Percentiles rank a stretch among this genome's conserved stretches.
Conservation (phyloP, 92 coral and sea anemone genomes). For the Porites evermanni region DNA sequence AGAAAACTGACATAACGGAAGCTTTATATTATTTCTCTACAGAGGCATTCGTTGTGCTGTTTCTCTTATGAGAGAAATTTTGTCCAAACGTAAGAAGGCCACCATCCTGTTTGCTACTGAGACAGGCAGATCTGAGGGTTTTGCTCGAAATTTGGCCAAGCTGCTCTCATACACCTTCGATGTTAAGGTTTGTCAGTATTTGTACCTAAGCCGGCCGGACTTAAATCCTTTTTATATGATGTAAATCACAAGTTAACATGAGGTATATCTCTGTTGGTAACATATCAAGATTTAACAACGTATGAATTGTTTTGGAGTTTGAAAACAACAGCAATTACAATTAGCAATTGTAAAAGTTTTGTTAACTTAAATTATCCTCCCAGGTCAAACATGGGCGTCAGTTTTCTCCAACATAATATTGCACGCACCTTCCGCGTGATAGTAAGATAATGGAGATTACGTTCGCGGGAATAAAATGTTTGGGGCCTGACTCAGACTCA, state of each 20-base stretch:
- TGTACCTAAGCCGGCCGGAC: no score
- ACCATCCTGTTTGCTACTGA: slow-evolving; percentile 70
- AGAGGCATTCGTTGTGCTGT: slow-evolving; percentile 67
- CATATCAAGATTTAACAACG: no score
- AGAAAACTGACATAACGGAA: neutral
- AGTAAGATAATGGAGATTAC: no score
- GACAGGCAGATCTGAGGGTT: slow-evolving; percentile 71
- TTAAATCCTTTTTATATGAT: neutral
- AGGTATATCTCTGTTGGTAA: no score
- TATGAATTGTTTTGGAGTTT: no score
- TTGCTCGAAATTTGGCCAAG: slow-evolving; percentile 59
- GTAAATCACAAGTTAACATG: neutral
- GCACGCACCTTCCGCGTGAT: no score
- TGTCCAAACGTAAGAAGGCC: slow-evolving; percentile 70
- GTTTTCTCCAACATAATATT: no score
- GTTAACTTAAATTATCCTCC: neutral
- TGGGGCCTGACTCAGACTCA: no score
- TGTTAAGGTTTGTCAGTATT: slow-evolving; percentile 49
- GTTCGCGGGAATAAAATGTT: neutral
- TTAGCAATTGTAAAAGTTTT: no score
- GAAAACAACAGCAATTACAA: no score
- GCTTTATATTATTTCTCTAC: neutral
- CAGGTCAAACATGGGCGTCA: neutral
- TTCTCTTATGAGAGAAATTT: slow-evolving; percentile 52
- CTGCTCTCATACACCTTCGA: slow-evolving; percentile 63